A percentile compares a stretch with the other conserved stretches of the same genome.
phyloP scores from a whole-genome alignment of 2,113 vertebrate species.

The Arvicanthis niloticus region DNA sequence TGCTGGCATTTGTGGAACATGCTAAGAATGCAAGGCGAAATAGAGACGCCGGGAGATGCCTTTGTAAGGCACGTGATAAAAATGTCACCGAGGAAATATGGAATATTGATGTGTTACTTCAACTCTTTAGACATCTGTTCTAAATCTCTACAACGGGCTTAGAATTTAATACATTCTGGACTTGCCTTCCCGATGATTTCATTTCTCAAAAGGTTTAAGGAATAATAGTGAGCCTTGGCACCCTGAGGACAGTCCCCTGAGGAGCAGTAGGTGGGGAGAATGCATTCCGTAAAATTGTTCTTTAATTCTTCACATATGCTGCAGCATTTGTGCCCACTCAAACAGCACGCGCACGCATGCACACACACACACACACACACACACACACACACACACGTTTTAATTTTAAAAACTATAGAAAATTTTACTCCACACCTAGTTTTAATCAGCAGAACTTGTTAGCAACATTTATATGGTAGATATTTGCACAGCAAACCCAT shows the following conservation, averaged over 20 bases:
- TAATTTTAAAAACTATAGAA: background rate
- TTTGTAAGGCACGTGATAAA: constrained; percentile 62
- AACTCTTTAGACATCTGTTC: constrained; percentile 51
- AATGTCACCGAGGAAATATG: constrained; percentile 53
- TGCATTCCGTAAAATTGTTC: background rate
- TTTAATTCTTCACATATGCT: background rate
- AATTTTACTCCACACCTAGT: background rate
- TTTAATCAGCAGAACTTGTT: constrained; percentile 33
- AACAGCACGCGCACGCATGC: background rate
- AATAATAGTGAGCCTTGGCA: background rate
- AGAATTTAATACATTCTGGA: constrained; percentile 36
- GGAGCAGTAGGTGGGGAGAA: background rate
- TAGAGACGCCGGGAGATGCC: background rate
- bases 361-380: background rate
- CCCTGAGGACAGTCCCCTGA: background rate
- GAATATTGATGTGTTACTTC: constrained; percentile 32
- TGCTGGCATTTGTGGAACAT: background rate
- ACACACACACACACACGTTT: background rate
- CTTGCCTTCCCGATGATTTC: constrained; percentile 42
- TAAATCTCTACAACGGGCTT: constrained; percentile 52
- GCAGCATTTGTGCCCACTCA: background rate
- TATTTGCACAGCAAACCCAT: background rate
- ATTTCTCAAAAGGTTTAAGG: constrained; percentile 44
- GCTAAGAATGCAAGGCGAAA: constrained; percentile 41
- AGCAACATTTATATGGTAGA: constrained; percentile 40